A percentile compares a stretch with the other conserved stretches of the same genome.
Conservation (phyloP, 2,888 invertebrate genomes). For the Halictus ligatus region DNA sequence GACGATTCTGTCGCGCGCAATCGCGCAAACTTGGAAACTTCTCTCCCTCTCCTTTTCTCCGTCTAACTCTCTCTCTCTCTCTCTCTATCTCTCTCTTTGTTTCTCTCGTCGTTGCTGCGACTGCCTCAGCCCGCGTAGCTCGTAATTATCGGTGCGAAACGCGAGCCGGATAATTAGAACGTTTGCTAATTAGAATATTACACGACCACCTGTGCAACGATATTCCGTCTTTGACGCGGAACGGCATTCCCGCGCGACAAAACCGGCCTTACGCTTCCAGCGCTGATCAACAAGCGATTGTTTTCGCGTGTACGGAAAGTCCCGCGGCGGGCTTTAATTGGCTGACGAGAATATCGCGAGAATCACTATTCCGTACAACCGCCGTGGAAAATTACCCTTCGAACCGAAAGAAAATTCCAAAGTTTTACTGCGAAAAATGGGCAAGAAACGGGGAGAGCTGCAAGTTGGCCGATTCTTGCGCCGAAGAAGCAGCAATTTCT, state of each 20-base stretch:
- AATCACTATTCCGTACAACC: neutral
- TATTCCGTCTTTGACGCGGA: slow-evolving; percentile 60
- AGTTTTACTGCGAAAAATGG: too few species aligned
- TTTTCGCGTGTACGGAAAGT: slow-evolving; percentile 14
- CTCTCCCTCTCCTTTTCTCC: slow-evolving; percentile 19
- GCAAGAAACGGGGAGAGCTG: too few species aligned
- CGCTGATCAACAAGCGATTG: slow-evolving; percentile 6
- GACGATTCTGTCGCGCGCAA: slow-evolving; percentile 53
- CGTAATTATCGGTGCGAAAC: slow-evolving; percentile 79
- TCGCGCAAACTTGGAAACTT: slow-evolving; percentile 57
- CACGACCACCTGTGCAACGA: slow-evolving; percentile 65
- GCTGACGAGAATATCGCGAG: neutral
- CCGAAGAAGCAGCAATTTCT: too few species aligned
- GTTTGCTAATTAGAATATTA: slow-evolving; percentile 79
- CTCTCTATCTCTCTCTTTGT: neutral
- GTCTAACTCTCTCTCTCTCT: too few species aligned
- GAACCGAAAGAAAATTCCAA: neutral
- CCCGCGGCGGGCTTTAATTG: neutral
- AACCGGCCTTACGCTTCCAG: slow-evolving; percentile 16
- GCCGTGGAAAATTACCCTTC: neutral
- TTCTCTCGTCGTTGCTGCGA: slow-evolving; percentile 1
- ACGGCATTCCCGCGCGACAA: slow-evolving; percentile 43
- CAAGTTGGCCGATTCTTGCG: too few species aligned
- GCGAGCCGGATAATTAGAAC: slow-evolving; percentile 79
- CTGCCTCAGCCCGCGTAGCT: slow-evolving; percentile 22